Evolutionary conservation across 30 jellyfish, hydroid and myxozoan species (phyloP).

Genomic region (Sanderia malayensis): DNA sequence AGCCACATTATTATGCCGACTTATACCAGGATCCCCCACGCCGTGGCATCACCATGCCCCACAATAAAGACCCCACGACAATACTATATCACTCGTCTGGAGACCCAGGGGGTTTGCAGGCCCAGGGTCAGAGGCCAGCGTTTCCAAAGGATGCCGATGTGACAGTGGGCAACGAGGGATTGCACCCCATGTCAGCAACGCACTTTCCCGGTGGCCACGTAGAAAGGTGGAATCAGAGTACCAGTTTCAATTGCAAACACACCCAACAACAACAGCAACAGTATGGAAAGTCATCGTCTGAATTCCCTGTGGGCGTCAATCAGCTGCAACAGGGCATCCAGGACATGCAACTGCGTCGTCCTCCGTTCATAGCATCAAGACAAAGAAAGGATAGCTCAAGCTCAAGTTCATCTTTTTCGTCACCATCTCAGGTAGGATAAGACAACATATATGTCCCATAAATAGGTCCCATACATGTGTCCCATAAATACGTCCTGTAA

Average conservation of each 20-base stretch:
- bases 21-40: slow-evolving; percentile 80
- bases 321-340: slow-evolving; percentile 35
- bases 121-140: slow-evolving; percentile 53
- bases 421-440: slow-evolving; percentile 42
- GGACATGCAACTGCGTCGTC: slow-evolving; percentile 25
- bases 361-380: slow-evolving; percentile 41
- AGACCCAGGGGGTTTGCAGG: too few relatives aligned
- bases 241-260: slow-evolving; percentile 45
- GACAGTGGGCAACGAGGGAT: slow-evolving; percentile 40
- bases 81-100: too few relatives aligned
- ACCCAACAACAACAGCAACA: slow-evolving; percentile 1
- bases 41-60: slow-evolving; percentile 71
- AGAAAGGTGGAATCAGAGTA: slow-evolving; percentile 48
- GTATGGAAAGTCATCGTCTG: too few relatives aligned
- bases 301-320: not conserved
- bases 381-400: slow-evolving; percentile 82
- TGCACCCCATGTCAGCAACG: too few relatives aligned
- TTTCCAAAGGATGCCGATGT: slow-evolving; percentile 39
- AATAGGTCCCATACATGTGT: too few relatives aligned
- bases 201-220: slow-evolving; percentile 37
- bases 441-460: too few relatives aligned
- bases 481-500: too few relatives aligned
- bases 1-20: slow-evolving; percentile 64
- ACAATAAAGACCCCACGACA: slow-evolving; percentile 51
- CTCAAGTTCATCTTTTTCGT: slow-evolving; percentile 86